phyloP scores from a whole-genome alignment of 2,888 invertebrate species.

The Argyresthia albistria region DNA sequence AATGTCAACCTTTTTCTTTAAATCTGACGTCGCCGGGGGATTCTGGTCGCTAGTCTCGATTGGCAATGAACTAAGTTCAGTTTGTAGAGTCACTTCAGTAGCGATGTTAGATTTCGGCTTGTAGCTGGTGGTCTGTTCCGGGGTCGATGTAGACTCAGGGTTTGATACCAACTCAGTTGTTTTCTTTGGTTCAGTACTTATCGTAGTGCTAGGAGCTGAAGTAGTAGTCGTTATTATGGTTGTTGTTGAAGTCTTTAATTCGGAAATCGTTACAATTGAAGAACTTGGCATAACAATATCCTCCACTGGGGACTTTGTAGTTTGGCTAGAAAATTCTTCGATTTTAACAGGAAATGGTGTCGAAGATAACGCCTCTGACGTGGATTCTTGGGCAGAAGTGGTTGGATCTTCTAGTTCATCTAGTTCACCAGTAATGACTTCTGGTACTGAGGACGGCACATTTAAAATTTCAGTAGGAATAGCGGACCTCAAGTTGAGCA shows the following conservation, averaged over 20 bases:
- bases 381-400: constrained; percentile 7
- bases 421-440: constrained; percentile 31
- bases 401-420: constrained; percentile 22
- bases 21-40: constrained; percentile 40
- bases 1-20: neutral
- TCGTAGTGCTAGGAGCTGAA: neutral
- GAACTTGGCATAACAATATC: neutral
- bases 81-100: constrained; percentile 51
- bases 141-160: neutral
- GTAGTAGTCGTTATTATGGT: neutral
- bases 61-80: constrained; percentile 54
- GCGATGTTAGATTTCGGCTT: constrained; percentile 34
- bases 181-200: neutral
- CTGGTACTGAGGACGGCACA: constrained; percentile 32
- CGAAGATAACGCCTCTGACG: neutral
- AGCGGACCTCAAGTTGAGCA: constrained; percentile 49
- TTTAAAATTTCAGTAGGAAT: constrained; percentile 49
- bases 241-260: neutral
- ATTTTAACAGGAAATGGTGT: neutral
- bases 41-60: constrained; percentile 62
- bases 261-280: too few species aligned
- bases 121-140: constrained; percentile 28
- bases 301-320: neutral
- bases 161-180: too few species aligned
- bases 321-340: neutral